phyloP scores from a whole-genome alignment of 2,888 invertebrate genomes.

The Saturnia japonica region DNA sequence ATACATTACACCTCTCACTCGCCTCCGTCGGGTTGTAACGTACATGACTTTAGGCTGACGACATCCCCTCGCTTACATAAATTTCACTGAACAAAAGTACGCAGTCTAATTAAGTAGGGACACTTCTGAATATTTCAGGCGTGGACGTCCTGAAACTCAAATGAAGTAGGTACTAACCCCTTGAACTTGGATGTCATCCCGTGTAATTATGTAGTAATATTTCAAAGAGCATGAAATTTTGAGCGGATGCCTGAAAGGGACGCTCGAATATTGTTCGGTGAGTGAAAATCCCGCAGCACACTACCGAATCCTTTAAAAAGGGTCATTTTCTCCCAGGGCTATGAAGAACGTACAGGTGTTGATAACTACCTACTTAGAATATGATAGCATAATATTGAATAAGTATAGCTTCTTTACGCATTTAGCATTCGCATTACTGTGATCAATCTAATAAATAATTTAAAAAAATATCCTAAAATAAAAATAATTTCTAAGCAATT shows the following conservation, averaged over 20 bases:
- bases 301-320: neutral
- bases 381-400: too few species aligned
- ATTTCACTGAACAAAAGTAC: conserved; percentile 59
- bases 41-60: conserved; percentile 59
- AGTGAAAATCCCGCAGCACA: neutral
- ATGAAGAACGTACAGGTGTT: neutral
- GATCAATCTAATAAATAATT: neutral
- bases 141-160: conserved; percentile 32
- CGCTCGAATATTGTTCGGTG: conserved; percentile 23
- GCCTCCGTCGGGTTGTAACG: conserved; percentile 50
- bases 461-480: too few species aligned
- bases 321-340: neutral
- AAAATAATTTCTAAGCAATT: too few species aligned
- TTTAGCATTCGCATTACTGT: too few species aligned
- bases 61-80: conserved; percentile 52
- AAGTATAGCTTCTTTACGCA: too few species aligned
- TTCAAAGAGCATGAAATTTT: conserved; percentile 42
- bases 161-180: conserved; percentile 39
- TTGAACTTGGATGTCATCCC: conserved; percentile 48
- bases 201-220: conserved; percentile 50
- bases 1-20: conserved; percentile 58
- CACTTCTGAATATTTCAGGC: conserved; percentile 65
- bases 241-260: conserved; percentile 25
- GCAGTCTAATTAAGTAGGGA: conserved; percentile 65
- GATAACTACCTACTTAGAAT: neutral